A percentile compares a stretch with the other conserved stretches of the same genome.
phyloP scores from a whole-genome alignment of 2,888 invertebrate genomes.

The Andricus quercusramuli region DNA sequence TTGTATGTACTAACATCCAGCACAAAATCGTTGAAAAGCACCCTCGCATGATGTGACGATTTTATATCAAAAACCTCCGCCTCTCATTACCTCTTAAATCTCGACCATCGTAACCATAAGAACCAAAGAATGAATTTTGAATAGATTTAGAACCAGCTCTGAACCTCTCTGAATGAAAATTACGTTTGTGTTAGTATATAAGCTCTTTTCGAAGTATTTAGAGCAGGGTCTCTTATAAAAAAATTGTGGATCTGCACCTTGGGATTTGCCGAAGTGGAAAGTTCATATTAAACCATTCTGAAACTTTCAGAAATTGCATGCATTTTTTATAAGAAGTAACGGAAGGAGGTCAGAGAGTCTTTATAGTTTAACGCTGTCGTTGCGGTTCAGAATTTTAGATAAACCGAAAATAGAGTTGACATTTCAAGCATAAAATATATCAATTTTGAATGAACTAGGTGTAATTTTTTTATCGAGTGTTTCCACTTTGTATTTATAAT shows the following conservation, averaged over 20 bases:
- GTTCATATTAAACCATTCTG: constrained; percentile 10
- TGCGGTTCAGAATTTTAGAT: not conserved
- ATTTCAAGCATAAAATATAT: no score
- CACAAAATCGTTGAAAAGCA: constrained; percentile 14
- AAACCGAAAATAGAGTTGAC: not conserved
- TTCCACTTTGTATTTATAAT: no score
- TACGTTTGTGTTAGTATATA: not conserved
- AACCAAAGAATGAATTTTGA: constrained; percentile 2
- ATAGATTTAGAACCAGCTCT: not conserved
- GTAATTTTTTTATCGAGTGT: no score
- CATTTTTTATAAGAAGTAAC: constrained; percentile 2
- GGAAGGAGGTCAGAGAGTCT: not conserved
- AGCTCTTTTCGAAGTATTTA: not conserved
- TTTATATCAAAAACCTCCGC: not conserved
- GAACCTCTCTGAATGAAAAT: not conserved
- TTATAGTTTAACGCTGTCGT: not conserved
- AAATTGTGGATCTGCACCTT: not conserved
- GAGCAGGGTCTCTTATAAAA: not conserved
- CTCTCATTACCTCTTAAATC: not conserved
- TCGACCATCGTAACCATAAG: not conserved
- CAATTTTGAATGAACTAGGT: no score
- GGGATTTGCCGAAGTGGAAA: not conserved
- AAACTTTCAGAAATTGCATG: not conserved
- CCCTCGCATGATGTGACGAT: not conserved
- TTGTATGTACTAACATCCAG: not conserved